phyloP scores from a whole-genome alignment of 30 jellyfish, hydroid and myxozoan genomes.

The Aurelia sp. region DNA sequence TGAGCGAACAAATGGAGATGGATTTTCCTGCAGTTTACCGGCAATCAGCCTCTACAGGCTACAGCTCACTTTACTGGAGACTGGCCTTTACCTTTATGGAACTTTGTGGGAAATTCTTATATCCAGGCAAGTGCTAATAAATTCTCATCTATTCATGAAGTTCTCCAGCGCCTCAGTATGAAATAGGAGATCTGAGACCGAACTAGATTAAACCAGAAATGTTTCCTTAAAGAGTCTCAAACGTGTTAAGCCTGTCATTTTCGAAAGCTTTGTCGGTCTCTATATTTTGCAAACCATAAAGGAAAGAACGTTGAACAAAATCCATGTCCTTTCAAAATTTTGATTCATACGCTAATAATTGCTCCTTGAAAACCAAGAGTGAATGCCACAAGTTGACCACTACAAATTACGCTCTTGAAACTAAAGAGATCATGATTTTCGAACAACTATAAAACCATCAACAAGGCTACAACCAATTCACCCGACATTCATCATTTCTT shows the following conservation, averaged over 20 bases:
- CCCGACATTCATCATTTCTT: neutral
- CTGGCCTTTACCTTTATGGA: no score
- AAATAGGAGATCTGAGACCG: no score
- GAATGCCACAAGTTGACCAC: constrained; percentile 15
- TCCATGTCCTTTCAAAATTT: neutral
- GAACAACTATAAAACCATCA: constrained; percentile 2
- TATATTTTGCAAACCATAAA: neutral
- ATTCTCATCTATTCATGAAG: no score
- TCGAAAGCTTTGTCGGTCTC: constrained; percentile 2
- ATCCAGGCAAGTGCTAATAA: no score
- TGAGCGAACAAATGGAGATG: no score
- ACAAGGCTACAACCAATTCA: neutral
- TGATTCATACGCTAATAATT: constrained; percentile 49
- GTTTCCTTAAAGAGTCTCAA: neutral
- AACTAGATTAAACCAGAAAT: neutral
- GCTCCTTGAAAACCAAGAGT: constrained; percentile 19
- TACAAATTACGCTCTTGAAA: constrained; percentile 40
- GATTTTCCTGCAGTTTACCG: no score
- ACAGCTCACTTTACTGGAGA: no score
- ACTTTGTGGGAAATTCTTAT: no score
- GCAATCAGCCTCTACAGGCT: no score
- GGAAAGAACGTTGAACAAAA: neutral
- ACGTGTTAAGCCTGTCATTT: constrained; percentile 1
- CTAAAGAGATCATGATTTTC: constrained; percentile 5
- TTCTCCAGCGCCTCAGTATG: no score